Evolutionary conservation across 92 coral and sea anemone species (phyloP), one percentile per base, ranked within the genome.

Genomic region (Scolanthus callimorphus): DNA sequence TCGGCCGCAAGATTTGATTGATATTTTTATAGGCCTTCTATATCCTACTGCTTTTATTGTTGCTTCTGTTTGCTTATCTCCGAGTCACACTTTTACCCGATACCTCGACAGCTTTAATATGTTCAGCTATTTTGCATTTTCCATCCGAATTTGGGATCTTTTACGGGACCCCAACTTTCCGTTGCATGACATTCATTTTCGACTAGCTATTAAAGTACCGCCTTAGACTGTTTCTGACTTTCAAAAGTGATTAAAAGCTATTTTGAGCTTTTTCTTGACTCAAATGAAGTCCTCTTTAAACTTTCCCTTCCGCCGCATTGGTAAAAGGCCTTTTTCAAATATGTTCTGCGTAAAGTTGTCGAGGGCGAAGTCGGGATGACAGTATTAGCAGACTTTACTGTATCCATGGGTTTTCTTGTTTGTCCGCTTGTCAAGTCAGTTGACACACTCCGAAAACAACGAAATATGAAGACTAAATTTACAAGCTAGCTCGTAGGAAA

Each of bases 11-110:
- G 73, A 41, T 65, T 62, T 78, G 96, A 88, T 88, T 88, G 96
- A 88, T 88, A 70, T 88, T 73, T 88, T 82, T 88, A 88, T 88
- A 72, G 86, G 69, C 78, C n/a, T n/a, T 83, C 83, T 83, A 85
- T 79, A 74, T 70, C 67, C 80, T 78, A 78, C 90, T 88, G 86
- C 73, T 69, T 83, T 69, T 59, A 88, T 88, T 88, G 96, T 88
- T 62, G 73, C 55, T 38, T 25, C 37, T 88, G 80, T 88, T 88
- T 83, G 77, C 96, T 77, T 62, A 78, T 78, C 63, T 79, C 73
- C 79, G 89, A 77, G 38, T 77, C 85, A 66, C 65, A 77, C 80
- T 78, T 69, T 70, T 84, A 65, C 57, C 65, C 64, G 60, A 79
- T 47, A 67, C 53, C 87, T 56, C 73, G 44, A 71, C 79, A 63